Base-by-base conservation (phyloP, 2,888 invertebrate genomes). In the Drosophila macrospina region DNA sequence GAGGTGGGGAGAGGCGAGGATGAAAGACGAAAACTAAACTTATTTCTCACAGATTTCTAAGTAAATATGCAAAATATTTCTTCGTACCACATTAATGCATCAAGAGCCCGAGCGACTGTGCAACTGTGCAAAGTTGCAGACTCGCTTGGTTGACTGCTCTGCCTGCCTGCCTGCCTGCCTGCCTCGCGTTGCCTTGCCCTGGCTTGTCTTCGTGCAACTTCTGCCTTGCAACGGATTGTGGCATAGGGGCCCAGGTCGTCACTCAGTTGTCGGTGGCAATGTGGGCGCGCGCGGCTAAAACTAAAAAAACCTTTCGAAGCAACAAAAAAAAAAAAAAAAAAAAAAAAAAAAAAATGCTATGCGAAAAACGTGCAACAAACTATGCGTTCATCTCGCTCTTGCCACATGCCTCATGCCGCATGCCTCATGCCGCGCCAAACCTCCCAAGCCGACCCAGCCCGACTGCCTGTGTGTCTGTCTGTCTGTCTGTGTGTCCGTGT, bases 41-140 rank as follows among this genome's bases (percentile, higher is more conserved):
- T 69, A 68, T 71, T 78, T 87, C 82, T 65, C 79, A 73, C 71
- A 87, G 86, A 85, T 86, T 88, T 85, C 86, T 80, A 75, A 83
- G 75, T 67, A 86, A 85, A 85, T 85, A 85, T 88, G 88, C 84
- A 78, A 85, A 88, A 86, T 86, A 85, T 88, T 88, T 88, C 74
- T 55, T 69, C 82, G 88, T 78, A 82, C 52, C 88, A 72, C 88
- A 81, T 81, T 83, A 87, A 83, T 87, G 82, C 82, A 86, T 80
- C 87, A 63, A 37, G 37, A 10, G 34, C 7, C 4, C 16, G 1
- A 11, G 30, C 2, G 39, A 24, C 3, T 42, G 28, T 15, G 24
- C 28, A 26, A 51, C 36, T 51, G 26, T 26, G 39, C 28, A 13
- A 41, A 41, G 45, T 7, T 30, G 57, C 30, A 15, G 75, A 72